These are phyloP conservation scores for Xestobium rufovillosum DNA, from an alignment of 2,888 invertebrate species.

Conservation along the genomic window DNA sequence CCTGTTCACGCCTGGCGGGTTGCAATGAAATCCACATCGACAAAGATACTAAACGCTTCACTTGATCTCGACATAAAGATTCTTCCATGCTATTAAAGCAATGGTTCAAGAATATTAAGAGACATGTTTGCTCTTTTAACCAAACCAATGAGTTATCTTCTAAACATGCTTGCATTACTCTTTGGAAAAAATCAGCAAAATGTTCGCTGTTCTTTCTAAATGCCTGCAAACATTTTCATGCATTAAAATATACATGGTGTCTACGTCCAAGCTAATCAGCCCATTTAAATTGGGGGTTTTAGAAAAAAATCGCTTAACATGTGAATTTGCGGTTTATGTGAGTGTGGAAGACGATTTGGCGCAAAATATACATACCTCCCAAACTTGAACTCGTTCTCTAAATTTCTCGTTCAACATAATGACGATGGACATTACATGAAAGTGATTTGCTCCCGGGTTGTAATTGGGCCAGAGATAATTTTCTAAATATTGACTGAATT, in stretches of 20 bases:
- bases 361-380: conserved; percentile 62
- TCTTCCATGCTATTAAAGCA: conserved; percentile 98
- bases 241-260: conserved; percentile 14
- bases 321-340: too few species aligned
- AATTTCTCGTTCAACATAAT: conserved; percentile 99
- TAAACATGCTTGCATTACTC: conserved; percentile 69
- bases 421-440: conserved; percentile 96
- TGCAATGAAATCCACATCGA: conserved; percentile 91
- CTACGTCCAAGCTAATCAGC: conserved; percentile 2
- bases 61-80: conserved; percentile 84
- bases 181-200: conserved; percentile 75
- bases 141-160: conserved; percentile 48
- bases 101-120: conserved; percentile 89
- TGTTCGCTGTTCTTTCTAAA: conserved; percentile 71
- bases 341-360: too few species aligned
- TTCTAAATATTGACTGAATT: conserved; percentile 96
- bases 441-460: conserved; percentile 64
- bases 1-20: conserved; percentile 73
- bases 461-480: conserved; percentile 97
- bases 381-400: conserved; percentile 91
- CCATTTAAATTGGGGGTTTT: conserved; percentile 12
- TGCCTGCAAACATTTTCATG: conserved; percentile 51
- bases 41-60: conserved; percentile 79
- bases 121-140: conserved; percentile 73
- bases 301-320: conserved; percentile 10